Percentiles rank a stretch among this genome's conserved stretches.
phyloP scores from a whole-genome alignment of 2,113 vertebrate species.

The human (Homo sapiens) region DNA sequence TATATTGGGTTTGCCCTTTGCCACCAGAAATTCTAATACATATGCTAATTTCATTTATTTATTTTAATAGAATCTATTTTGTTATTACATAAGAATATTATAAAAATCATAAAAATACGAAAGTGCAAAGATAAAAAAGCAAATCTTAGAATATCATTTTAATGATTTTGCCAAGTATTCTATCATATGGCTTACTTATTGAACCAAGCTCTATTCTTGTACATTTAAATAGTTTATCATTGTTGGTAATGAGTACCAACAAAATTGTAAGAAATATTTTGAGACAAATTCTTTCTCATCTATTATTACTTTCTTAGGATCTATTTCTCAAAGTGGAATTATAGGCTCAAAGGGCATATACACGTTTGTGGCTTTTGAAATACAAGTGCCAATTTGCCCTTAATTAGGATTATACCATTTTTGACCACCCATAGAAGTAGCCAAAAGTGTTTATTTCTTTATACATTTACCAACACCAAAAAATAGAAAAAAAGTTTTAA shows the following conservation, averaged over 20 bases:
- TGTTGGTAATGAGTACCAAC: background rate
- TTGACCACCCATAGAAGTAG: background rate
- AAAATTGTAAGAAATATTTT: background rate
- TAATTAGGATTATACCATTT: background rate
- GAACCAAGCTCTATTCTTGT: background rate
- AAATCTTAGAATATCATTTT: background rate
- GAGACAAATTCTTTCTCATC: background rate
- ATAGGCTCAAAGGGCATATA: background rate
- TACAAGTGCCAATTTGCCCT: background rate
- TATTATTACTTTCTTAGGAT: background rate
- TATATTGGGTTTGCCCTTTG: background rate
- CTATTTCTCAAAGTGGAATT: background rate
- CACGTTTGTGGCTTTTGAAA: background rate
- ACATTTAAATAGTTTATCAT: background rate
- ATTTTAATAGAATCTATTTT: background rate
- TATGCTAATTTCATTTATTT: background rate
- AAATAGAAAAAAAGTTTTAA: background rate
- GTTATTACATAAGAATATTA: background rate
- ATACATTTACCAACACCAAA: background rate
- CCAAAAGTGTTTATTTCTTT: background rate
- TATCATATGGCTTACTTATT: background rate
- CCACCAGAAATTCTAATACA: background rate
- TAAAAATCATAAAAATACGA: background rate
- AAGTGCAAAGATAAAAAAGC: background rate
- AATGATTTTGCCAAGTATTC: background rate